Base-by-base conservation (phyloP, 2,888 invertebrate species). In the Pantelozetes paolii region DNA sequence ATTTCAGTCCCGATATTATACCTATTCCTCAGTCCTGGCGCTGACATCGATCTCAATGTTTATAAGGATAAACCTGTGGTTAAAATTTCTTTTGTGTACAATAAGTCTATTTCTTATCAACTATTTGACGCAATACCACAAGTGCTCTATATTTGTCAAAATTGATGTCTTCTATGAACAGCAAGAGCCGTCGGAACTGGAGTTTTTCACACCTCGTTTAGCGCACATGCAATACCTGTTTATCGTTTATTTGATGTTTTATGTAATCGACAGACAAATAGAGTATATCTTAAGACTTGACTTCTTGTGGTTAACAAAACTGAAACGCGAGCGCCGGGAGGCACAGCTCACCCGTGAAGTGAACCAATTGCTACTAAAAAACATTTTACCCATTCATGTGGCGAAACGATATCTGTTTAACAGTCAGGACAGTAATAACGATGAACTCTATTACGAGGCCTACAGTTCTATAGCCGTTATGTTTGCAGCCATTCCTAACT, bases 401-500 rank as follows among this genome's bases (percentile, higher is more conserved):
- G 94, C 85, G 0, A 82, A 82, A 15, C 82, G 83, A 77, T 85
- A 84, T 77, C 42, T 76, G 5, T 71, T 74, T 30, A 76, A 62
- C 26, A 73, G 36, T 26, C 59, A 26, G 11, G 71, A 59, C 30
- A 18, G 32, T 42, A 28, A 30, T 18, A 59, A 30, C 36, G 73
- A 73, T 23, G 23, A 69, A 13, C 67, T 76, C 2, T 76, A 76
- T 57, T 76, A 76, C 50, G 76, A 76, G 67, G 73, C 73, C 18
- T 97, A 97, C 82, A 89, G 89, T 20, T 90, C 90, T 79, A 93
- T 97, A 75, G 94, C 93, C 0, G 97, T 98, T 11, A 96, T 97
- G 96, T 98, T 98, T 82, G 96, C 97, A 0, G 95, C 95, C 1
- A 98, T 98, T 79, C 96, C 97, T 9, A 97, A 97, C 84, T 98